Conservation (phyloP, 1,140 invertebrate species). For the Trichoplusia ni region DNA sequence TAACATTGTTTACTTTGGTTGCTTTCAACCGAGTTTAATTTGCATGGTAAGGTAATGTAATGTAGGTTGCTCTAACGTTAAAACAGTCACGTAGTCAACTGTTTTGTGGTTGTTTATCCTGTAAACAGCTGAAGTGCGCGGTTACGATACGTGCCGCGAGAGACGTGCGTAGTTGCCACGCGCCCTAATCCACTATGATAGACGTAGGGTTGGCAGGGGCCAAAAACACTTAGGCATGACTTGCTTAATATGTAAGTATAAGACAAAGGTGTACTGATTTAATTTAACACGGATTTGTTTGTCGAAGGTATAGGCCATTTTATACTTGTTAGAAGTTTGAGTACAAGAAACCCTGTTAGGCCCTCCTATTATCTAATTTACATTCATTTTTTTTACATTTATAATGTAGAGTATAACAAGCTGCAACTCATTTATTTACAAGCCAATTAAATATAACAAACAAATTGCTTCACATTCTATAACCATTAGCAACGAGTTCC, state of each 20-base stretch:
- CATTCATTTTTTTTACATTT: too few species aligned
- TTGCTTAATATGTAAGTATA: too few species aligned
- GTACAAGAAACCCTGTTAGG: too few species aligned
- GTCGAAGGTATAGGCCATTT: too few species aligned
- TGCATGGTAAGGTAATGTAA: not conserved
- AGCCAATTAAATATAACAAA: not conserved
- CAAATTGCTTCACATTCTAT: not conserved
- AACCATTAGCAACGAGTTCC: not conserved
- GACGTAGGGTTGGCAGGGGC: not conserved
- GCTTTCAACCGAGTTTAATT: not conserved
- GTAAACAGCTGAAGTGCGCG: conserved; percentile 1
- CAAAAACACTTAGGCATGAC: not conserved
- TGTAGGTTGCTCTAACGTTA: not conserved
- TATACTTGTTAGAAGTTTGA: too few species aligned
- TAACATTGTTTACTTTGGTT: not conserved
- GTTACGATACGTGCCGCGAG: not conserved
- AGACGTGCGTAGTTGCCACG: conserved; percentile 6
- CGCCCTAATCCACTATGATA: not conserved
- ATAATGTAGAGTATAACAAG: not conserved
- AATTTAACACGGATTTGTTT: too few species aligned
- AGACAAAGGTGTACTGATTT: too few species aligned
- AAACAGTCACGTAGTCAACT: conserved; percentile 23
- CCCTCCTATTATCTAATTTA: too few species aligned
- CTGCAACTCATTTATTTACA: not conserved
- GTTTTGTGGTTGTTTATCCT: conserved; percentile 20